A percentile compares a stretch with the other conserved stretches of the same genome.
Conservation (phyloP, 1,140 invertebrate genomes). For the Pogonomyrmex californicus region DNA sequence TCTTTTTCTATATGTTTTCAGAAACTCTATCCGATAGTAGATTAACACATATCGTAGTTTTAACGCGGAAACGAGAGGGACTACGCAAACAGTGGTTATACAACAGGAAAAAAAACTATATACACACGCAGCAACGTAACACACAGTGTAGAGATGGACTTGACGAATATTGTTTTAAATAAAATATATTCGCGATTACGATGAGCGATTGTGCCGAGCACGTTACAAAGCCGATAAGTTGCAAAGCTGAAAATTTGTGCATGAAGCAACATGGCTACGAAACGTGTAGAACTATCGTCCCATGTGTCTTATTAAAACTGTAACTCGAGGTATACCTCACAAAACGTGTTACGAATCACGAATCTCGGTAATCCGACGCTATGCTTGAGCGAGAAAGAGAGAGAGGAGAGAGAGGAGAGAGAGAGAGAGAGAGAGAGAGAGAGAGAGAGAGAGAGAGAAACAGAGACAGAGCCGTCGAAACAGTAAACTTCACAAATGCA, state of each 20-base stretch:
- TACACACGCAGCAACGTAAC: neutral
- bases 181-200: neutral
- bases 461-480: neutral
- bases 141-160: slow-evolving; percentile 2
- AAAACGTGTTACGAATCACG: slow-evolving; percentile 27
- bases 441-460: too few relatives aligned
- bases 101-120: neutral
- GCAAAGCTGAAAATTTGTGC: neutral
- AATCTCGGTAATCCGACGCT: neutral
- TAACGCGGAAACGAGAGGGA: neutral
- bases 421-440: too few relatives aligned
- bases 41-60: slow-evolving; percentile 41
- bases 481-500: neutral
- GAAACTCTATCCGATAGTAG: slow-evolving; percentile 39
- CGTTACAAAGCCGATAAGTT: neutral
- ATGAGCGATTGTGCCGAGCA: neutral
- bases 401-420: too few relatives aligned
- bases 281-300: neutral
- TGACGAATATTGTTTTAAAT: slow-evolving; percentile 23
- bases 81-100: neutral
- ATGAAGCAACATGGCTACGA: neutral
- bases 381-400: neutral
- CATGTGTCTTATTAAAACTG: slow-evolving; percentile 51
- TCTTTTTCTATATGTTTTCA: slow-evolving; percentile 41
- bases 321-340: neutral